These are phyloP conservation scores for Tridacna gigas DNA, from an alignment of 2,888 invertebrate genomes.

Conservation along the genomic window DNA sequence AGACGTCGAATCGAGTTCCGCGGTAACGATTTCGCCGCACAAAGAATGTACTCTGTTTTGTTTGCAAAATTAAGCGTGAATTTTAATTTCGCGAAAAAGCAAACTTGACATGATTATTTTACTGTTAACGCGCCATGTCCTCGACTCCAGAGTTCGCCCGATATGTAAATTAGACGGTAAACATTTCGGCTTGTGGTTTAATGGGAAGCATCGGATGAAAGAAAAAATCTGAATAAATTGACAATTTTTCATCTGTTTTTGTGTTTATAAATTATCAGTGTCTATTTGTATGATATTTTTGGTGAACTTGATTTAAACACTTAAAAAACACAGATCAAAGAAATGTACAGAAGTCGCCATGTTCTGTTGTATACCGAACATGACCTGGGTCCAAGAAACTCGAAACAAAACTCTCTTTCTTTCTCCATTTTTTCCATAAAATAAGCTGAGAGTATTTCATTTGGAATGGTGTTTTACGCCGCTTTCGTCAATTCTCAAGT, in stretches of 20 bases:
- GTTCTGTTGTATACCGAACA: background rate
- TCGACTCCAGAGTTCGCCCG: background rate
- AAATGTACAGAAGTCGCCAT: background rate
- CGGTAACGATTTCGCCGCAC: constrained; percentile 30
- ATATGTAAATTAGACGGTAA: constrained; percentile 8
- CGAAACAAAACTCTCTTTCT: background rate
- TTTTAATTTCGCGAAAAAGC: constrained; percentile 49
- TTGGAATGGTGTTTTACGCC: background rate
- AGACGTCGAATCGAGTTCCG: constrained; percentile 21
- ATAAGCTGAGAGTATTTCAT: background rate
- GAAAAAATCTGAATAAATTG: constrained; percentile 10
- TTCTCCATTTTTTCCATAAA: background rate
- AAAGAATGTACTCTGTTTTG: constrained; percentile 44
- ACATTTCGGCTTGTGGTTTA: background rate
- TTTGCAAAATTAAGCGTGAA: constrained; percentile 52
- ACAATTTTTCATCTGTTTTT: constrained; percentile 24
- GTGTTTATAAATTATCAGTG: constrained; percentile 8
- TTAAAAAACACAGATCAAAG: constrained; percentile 8
- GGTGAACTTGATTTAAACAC: background rate
- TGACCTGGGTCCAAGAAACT: background rate
- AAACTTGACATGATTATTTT: constrained; percentile 50
- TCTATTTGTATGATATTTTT: constrained; percentile 12
- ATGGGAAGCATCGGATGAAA: background rate
- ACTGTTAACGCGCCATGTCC: constrained; percentile 21
- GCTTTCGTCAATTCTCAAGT: background rate